These are phyloP conservation scores for Xanthia togata DNA, from an alignment of 2,888 invertebrate genomes.

Conservation along the genomic window DNA sequence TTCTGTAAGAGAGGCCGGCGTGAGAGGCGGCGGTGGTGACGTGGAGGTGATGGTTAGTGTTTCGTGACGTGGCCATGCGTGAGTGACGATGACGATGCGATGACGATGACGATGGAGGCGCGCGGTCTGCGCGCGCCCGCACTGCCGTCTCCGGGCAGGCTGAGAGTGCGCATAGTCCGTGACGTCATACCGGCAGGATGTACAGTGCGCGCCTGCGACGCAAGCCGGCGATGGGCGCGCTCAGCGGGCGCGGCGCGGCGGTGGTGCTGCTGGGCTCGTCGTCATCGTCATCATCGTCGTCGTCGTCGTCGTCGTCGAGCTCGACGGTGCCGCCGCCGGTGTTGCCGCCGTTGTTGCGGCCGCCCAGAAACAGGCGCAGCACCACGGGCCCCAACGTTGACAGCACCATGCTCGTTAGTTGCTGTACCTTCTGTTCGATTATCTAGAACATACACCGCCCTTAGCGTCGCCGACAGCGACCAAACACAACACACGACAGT, in stretches of 20 bases:
- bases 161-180: constrained; percentile 81
- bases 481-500: constrained; percentile 37
- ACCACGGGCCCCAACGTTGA: constrained; percentile 94
- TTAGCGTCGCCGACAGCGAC: constrained; percentile 71
- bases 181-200: constrained; percentile 86
- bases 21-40: constrained; percentile 27
- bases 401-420: constrained; percentile 93
- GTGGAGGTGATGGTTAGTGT: constrained; percentile 61
- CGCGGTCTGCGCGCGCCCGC: constrained; percentile 77
- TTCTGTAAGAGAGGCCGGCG: constrained; percentile 76
- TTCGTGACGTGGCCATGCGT: constrained; percentile 65
- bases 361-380: constrained; percentile 91
- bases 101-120: constrained; percentile 79
- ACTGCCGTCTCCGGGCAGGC: constrained; percentile 88
- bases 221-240: constrained; percentile 65
- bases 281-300: constrained; percentile 91
- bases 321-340: constrained; percentile 86
- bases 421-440: constrained; percentile 94
- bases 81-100: constrained; percentile 70
- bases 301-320: constrained; percentile 89
- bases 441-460: constrained; percentile 90
- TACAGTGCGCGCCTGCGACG: constrained; percentile 81
- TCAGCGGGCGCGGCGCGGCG: constrained; percentile 37
- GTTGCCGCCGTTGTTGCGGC: constrained; percentile 83
- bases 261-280: constrained; percentile 80